These are phyloP conservation scores for Herpailurus yagouaroundi DNA, from an alignment of 2,113 vertebrate species.

Conservation along the genomic window DNA sequence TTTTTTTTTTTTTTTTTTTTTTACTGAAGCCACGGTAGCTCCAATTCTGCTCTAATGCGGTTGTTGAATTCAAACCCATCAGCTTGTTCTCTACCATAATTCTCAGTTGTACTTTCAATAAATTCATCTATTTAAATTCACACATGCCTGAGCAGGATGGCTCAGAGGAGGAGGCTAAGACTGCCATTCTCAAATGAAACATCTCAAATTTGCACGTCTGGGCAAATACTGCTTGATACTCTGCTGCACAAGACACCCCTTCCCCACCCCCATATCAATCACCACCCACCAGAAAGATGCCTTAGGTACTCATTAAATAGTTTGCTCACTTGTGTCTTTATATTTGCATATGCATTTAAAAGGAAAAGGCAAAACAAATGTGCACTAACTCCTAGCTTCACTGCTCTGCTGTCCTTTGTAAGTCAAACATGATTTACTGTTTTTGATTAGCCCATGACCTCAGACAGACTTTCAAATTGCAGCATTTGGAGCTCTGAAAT, in stretches of 20 bases:
- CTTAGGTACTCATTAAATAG: background rate
- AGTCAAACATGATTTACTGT: constrained; percentile 45
- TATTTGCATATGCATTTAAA: constrained; percentile 7
- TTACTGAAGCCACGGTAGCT: background rate
- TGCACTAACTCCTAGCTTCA: background rate
- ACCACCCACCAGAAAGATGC: background rate
- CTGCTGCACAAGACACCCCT: background rate
- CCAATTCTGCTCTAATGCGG: background rate
- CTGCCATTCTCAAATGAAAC: background rate
- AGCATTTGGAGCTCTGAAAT: constrained; percentile 30
- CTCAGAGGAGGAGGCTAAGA: background rate
- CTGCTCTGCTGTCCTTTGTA: background rate
- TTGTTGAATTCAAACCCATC: background rate
- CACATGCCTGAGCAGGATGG: no score
- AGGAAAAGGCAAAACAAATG: background rate
- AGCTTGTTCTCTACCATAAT: background rate
- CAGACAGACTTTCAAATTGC: constrained; percentile 45
- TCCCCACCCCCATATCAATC: background rate
- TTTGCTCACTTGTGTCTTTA: constrained; percentile 3
- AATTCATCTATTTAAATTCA: background rate
- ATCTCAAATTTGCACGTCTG: no score
- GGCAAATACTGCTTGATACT: background rate
- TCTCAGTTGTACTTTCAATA: background rate
- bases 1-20: background rate
- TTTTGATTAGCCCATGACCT: constrained; percentile 55